These are phyloP conservation scores for Crematogaster levior DNA, from an alignment of 2,888 invertebrate genomes.

Conservation along the genomic window DNA sequence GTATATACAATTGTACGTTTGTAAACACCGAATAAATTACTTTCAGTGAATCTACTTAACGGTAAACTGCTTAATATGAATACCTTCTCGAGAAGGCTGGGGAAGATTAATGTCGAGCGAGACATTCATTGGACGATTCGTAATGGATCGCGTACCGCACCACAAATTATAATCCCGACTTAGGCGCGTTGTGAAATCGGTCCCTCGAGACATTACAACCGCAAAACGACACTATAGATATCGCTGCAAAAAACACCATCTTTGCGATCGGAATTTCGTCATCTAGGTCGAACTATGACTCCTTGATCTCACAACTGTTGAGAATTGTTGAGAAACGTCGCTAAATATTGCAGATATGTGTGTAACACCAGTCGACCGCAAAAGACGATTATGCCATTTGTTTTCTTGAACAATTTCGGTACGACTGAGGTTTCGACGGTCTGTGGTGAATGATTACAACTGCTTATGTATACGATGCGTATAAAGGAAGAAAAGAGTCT, in stretches of 20 bases:
- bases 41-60: constrained; percentile 56
- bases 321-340: constrained; percentile 72
- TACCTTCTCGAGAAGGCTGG: constrained; percentile 11
- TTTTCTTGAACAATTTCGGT: constrained; percentile 24
- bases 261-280: constrained; percentile 69
- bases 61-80: constrained; percentile 71
- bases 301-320: constrained; percentile 68
- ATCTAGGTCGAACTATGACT: constrained; percentile 71
- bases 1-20: not conserved
- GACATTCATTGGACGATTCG: constrained; percentile 40
- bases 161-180: constrained; percentile 31
- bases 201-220: not conserved
- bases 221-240: not conserved
- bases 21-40: not conserved
- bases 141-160: constrained; percentile 47
- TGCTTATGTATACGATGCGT: constrained; percentile 42
- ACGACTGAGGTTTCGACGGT: constrained; percentile 19
- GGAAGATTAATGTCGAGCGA: constrained; percentile 56
- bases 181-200: constrained; percentile 14
- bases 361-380: constrained; percentile 24
- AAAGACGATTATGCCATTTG: constrained; percentile 21
- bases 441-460: constrained; percentile 13
- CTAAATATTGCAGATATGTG: constrained; percentile 68
- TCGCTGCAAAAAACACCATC: not conserved
- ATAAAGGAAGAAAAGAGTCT: constrained; percentile 20